These are phyloP conservation scores for Cyrtorhinus lividipennis DNA, from an alignment of 1,140 invertebrate genomes.

Conservation along the genomic window DNA sequence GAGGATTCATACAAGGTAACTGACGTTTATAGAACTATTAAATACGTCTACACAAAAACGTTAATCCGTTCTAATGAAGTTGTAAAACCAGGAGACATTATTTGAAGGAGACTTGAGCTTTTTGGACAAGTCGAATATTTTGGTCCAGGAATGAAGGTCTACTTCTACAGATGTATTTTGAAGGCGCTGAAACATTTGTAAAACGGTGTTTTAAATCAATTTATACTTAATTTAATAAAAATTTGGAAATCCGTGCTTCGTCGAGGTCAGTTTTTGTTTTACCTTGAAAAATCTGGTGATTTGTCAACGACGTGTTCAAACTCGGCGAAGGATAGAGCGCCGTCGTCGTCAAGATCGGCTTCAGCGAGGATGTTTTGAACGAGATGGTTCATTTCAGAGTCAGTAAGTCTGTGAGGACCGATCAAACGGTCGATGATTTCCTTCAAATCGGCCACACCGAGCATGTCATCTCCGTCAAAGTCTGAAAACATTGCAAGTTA, in stretches of 20 bases:
- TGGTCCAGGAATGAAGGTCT: conserved; percentile 2
- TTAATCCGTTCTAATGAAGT: too few species aligned
- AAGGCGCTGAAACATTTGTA: conserved; percentile 12
- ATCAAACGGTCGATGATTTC: conserved; percentile 58
- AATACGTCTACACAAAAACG: too few species aligned
- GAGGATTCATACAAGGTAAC: too few species aligned
- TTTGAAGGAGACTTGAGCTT: too few species aligned
- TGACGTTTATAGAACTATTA: too few species aligned
- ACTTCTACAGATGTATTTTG: conserved; percentile 8
- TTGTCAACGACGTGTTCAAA: conserved; percentile 91
- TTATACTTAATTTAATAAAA: too few species aligned
- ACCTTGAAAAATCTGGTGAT: conserved; percentile 78
- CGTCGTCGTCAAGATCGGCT: conserved; percentile 85
- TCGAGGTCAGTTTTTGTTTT: conserved; percentile 28
- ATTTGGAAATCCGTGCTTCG: too few species aligned
- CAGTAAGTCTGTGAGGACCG: conserved; percentile 46
- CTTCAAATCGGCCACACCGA: conserved; percentile 55
- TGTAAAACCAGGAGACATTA: too few species aligned
- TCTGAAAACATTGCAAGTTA: conserved; percentile 37
- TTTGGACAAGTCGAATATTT: too few species aligned
- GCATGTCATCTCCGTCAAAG: conserved; percentile 86
- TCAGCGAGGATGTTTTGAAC: conserved; percentile 69
- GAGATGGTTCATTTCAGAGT: conserved; percentile 52
- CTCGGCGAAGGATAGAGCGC: conserved; percentile 79
- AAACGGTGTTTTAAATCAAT: too few species aligned